These are phyloP conservation scores for Plectrocnemia conspersa DNA, from an alignment of 1,140 invertebrate species.

Conservation along the genomic window DNA sequence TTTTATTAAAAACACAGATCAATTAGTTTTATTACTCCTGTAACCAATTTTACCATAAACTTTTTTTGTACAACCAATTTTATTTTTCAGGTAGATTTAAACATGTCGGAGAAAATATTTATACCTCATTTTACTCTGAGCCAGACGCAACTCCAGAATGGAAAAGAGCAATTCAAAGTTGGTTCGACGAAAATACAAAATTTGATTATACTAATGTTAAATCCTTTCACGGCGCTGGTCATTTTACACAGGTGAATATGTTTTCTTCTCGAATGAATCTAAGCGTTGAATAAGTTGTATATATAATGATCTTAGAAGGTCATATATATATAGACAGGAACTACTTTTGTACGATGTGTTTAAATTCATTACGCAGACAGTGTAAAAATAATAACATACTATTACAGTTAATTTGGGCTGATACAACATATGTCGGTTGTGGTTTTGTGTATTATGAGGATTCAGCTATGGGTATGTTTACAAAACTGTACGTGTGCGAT, in stretches of 20 bases:
- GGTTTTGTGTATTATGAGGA: too few species aligned
- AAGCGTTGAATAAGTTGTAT: background rate
- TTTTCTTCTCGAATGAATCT: background rate
- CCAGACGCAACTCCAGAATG: background rate
- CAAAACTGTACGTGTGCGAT: conserved; percentile 9
- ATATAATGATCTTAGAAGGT: background rate
- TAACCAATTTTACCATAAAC: background rate
- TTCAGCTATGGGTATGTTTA: too few species aligned
- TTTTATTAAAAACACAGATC: background rate
- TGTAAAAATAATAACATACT: background rate
- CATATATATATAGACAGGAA: background rate
- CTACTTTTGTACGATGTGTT: background rate
- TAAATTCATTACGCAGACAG: background rate
- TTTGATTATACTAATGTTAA: conserved; percentile 10
- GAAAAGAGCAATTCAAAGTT: conserved; percentile 1
- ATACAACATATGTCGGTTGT: conserved; percentile 6
- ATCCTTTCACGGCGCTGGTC: background rate
- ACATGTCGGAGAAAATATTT: conserved; percentile 2
- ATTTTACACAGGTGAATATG: background rate
- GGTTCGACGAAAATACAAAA: conserved; percentile 12
- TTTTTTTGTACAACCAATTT: background rate
- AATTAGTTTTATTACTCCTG: background rate
- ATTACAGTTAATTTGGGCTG: conserved; percentile 11
- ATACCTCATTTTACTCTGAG: background rate
- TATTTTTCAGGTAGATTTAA: background rate